Base-by-base conservation (phyloP, 2,797 vertebrate genomes). In the Clarias fuscus region DNA sequence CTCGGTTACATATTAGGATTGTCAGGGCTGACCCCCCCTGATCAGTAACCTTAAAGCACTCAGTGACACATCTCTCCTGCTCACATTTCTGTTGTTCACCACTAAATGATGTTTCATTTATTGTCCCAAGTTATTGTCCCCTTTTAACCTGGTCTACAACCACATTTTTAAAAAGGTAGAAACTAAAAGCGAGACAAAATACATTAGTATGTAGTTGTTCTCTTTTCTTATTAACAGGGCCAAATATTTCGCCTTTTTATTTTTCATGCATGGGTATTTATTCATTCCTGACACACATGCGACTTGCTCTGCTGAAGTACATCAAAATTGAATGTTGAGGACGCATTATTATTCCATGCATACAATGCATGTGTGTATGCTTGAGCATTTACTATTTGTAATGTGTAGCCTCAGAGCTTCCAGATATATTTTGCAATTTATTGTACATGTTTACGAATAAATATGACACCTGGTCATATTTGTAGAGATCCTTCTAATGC, bases 401-500 rank as follows among this genome's bases (percentile, higher is more conserved):
- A n/a, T 76, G 48, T 76, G n/a, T 58, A 58, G 14, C 7, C 4
- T 59, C 15, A 76, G 48, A 76, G n/a, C 14, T 17, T 76, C 48
- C 14, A 56, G n/a, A 56, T 20, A 58, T 58, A 27, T 76, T 7
- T 53, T 18, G 43, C 14, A 27, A 53, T 75, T 53, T 27, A 56
- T 56, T 75, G n/a, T 18, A 27, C 48, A 75, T 3, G n/a, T 56
- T 27, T 56, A 15, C 13, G 8, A 75, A 56, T 75, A 75, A 27
- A 75, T 53, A n/a, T 53, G 40, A 53, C 22, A 30, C 14, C 48
- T n/a, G 22, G 22, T 13, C 22, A 18, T 56, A 75, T 56, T 27
- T 11, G 24, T 90, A 88, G 90, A 85, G 67, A 86, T 91, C 24
- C 93, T 91, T 91, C 90, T 94, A 94, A 95, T 94, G 92, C 93